phyloP scores from a whole-genome alignment of 2,797 vertebrate genomes.

The Sylvilagus floridanus region DNA sequence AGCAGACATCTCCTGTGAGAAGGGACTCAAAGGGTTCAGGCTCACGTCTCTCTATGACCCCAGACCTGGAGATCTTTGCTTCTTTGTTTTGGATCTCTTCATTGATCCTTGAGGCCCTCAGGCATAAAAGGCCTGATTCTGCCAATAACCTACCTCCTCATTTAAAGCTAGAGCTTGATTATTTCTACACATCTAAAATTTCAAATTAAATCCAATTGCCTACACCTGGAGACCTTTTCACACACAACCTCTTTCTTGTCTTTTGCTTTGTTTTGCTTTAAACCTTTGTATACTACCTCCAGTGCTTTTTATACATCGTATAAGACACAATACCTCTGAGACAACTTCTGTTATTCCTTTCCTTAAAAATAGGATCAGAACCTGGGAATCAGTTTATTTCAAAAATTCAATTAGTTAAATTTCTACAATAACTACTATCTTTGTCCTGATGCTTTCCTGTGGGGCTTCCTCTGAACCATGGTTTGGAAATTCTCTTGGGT shows the following conservation, averaged over 20 bases:
- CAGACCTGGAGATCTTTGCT: neutral
- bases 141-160: fast-evolving
- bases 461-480: neutral
- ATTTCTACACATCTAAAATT: neutral
- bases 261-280: neutral
- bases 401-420: neutral
- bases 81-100: neutral
- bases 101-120: neutral
- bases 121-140: neutral
- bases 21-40: neutral
- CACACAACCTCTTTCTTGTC: neutral
- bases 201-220: neutral
- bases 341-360: neutral
- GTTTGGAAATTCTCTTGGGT: neutral
- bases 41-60: neutral
- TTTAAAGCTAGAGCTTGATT: conserved; percentile 41
- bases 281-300: neutral
- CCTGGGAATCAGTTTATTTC: conserved; percentile 20
- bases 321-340: neutral
- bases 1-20: neutral
- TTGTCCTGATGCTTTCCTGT: neutral
- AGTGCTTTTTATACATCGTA: neutral
- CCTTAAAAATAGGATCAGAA: neutral
- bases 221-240: neutral
- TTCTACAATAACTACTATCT: neutral